These are phyloP conservation scores for Pseudomyrmex gracilis DNA, from an alignment of 1,140 invertebrate genomes.

Conservation along the genomic window DNA sequence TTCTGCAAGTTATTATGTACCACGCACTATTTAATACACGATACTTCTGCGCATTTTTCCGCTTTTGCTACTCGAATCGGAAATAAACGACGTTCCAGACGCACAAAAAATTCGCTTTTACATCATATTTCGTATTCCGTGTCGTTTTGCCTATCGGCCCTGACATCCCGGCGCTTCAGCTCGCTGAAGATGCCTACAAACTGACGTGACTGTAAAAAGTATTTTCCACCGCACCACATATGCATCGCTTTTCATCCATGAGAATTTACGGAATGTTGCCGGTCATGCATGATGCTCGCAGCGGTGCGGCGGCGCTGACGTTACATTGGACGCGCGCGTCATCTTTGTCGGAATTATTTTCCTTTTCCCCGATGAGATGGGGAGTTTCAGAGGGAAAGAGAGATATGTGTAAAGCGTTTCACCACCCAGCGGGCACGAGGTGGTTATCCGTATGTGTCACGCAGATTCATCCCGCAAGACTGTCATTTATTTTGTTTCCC, in stretches of 20 bases:
- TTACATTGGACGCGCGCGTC: constrained; percentile 13
- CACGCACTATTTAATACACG: background rate
- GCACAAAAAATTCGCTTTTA: background rate
- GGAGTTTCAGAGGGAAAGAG: background rate
- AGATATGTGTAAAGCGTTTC: too few relatives aligned
- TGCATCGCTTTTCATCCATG: constrained; percentile 46
- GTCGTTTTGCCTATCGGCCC: constrained; percentile 11
- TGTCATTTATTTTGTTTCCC: constrained; percentile 23
- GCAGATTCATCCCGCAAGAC: constrained; percentile 10
- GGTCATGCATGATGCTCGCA: constrained; percentile 11
- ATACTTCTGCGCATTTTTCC: background rate
- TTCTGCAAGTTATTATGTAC: too few relatives aligned
- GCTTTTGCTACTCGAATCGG: background rate
- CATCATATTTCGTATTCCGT: background rate
- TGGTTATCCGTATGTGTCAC: constrained; percentile 25
- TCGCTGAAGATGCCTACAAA: background rate
- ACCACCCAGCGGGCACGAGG: background rate
- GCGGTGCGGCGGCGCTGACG: background rate
- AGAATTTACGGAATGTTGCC: constrained; percentile 40
- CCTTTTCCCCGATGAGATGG: constrained; percentile 1
- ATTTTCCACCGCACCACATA: background rate
- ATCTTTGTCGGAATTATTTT: constrained; percentile 29
- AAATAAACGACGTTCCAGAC: background rate
- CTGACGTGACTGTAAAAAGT: constrained; percentile 31
- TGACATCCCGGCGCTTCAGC: background rate